phyloP scores from a whole-genome alignment of 1,140 invertebrate genomes.

The Uloborus diversus region DNA sequence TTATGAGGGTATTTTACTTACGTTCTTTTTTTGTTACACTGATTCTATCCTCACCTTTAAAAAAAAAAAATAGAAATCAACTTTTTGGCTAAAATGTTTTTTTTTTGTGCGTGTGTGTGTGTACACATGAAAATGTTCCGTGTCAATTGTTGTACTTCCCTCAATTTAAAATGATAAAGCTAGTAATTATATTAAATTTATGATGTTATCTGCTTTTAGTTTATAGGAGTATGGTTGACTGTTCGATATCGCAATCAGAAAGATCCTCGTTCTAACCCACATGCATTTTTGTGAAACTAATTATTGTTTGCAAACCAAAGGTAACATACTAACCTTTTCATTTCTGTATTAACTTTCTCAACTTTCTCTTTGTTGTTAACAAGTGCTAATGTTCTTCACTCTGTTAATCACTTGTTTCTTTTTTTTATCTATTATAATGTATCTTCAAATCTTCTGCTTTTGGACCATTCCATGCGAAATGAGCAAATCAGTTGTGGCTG shows the following conservation, averaged over 20 bases:
- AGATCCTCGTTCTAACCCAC: slow-evolving; percentile 93
- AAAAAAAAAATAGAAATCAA: too few species aligned
- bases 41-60: too few species aligned
- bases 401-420: background rate
- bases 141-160: too few species aligned
- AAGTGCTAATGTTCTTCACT: background rate
- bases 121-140: too few species aligned
- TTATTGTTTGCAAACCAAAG: slow-evolving; percentile 18
- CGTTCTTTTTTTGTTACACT: too few species aligned
- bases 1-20: too few species aligned
- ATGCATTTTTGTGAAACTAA: slow-evolving; percentile 86
- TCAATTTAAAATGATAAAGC: too few species aligned
- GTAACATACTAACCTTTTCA: slow-evolving; percentile 26
- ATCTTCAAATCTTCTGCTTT: background rate
- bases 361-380: background rate
- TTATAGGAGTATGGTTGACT: slow-evolving; percentile 96
- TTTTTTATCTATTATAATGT: background rate
- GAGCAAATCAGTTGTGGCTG: too few species aligned
- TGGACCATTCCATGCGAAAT: too few species aligned
- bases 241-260: slow-evolving; percentile 96
- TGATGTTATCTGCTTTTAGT: slow-evolving; percentile 81
- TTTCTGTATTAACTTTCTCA: slow-evolving; percentile 6
- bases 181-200: too few species aligned
- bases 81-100: too few species aligned
- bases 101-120: too few species aligned